phyloP scores from a whole-genome alignment of 2,888 invertebrate species.

The Scaptomyza polygonia region DNA sequence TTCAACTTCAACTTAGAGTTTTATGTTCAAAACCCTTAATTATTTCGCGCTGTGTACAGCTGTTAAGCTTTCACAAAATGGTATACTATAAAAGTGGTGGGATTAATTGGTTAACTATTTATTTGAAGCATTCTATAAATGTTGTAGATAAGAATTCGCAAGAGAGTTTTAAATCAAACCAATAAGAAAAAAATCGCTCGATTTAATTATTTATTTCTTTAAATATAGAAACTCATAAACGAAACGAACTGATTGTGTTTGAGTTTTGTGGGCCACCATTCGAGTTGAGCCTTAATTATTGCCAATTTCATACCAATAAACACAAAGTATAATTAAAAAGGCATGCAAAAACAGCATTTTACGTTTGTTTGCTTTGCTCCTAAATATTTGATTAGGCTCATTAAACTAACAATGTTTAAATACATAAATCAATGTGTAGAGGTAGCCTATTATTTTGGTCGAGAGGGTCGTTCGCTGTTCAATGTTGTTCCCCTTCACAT shows the following conservation, averaged over 20 bases:
- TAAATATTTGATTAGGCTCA: background rate
- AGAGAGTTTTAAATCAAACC: too few species aligned
- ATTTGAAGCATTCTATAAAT: background rate
- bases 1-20: too few species aligned
- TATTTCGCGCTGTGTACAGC: conserved; percentile 25
- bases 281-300: too few species aligned
- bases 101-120: conserved; percentile 12
- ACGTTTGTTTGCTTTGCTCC: background rate
- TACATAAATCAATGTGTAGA: background rate
- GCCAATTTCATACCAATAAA: too few species aligned
- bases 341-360: background rate
- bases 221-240: too few species aligned
- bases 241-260: too few species aligned
- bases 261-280: too few species aligned
- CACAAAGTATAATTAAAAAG: background rate
- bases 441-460: background rate
- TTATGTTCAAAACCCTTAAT: background rate
- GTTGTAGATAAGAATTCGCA: too few species aligned
- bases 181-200: too few species aligned
- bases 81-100: background rate
- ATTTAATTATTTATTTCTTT: too few species aligned
- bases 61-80: conserved; percentile 4
- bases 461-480: background rate
- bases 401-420: background rate
- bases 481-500: background rate